Evolutionary conservation across 1,140 invertebrate genomes (phyloP).

Genomic region (Dysdera silvatica): DNA sequence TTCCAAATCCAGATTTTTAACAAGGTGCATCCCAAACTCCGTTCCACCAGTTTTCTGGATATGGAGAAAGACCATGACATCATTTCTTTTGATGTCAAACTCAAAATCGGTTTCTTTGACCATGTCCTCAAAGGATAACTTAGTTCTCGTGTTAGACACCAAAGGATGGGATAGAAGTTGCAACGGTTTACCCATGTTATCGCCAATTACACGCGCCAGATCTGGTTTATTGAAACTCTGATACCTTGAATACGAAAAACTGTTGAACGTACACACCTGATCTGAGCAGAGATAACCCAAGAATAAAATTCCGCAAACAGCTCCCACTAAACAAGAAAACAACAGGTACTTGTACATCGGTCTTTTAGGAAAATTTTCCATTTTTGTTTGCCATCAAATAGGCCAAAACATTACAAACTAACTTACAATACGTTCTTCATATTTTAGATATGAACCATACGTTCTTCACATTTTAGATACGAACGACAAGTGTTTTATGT

Average conservation of each 20-base stretch:
- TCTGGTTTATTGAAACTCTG: constrained; percentile 42
- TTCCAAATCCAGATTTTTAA: constrained; percentile 82
- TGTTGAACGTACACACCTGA: constrained; percentile 67
- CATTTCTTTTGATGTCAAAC: constrained; percentile 64
- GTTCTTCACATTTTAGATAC: too few species aligned
- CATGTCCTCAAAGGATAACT: constrained; percentile 36
- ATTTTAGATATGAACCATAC: too few species aligned
- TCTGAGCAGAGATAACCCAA: constrained; percentile 82
- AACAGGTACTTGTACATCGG: constrained; percentile 45
- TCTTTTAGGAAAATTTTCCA: background rate
- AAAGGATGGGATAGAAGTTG: constrained; percentile 27
- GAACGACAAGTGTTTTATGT: too few species aligned
- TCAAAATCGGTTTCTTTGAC: constrained; percentile 27
- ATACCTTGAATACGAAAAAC: constrained; percentile 40
- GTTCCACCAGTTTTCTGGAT: constrained; percentile 95
- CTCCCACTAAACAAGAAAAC: constrained; percentile 59
- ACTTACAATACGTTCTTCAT: too few species aligned
- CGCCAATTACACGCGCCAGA: constrained; percentile 62
- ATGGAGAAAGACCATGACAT: constrained; percentile 97
- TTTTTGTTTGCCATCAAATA: too few species aligned
- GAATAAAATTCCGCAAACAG: constrained; percentile 68
- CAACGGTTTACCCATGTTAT: constrained; percentile 49
- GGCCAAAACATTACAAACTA: too few species aligned
- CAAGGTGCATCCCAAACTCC: constrained; percentile 89
- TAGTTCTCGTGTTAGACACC: constrained; percentile 7